A percentile compares a stretch with the other conserved stretches of the same genome.
These are phyloP conservation scores for Danio albolineatus DNA, from an alignment of 2,797 vertebrate genomes.

Conservation along the genomic window DNA sequence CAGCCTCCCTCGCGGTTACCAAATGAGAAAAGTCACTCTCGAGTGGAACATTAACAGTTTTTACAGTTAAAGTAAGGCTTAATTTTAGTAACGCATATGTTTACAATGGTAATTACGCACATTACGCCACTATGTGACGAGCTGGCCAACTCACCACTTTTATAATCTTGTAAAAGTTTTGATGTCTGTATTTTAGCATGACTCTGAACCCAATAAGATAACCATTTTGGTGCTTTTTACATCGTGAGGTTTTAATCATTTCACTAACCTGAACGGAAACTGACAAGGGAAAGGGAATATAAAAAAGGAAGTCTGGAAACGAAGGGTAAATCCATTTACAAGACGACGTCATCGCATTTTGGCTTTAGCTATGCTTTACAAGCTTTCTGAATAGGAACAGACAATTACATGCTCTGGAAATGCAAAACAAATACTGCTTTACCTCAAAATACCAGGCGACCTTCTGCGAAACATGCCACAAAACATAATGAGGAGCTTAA, in stretches of 20 bases:
- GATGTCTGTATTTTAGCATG: constrained; percentile 74
- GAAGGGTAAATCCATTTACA: constrained; percentile 75
- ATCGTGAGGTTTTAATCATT: constrained; percentile 61
- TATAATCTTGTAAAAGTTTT: constrained; percentile 58
- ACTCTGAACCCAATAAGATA: constrained; percentile 46
- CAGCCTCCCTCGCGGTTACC: constrained; percentile 51
- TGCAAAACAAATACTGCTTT: constrained; percentile 71
- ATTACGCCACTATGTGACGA: constrained; percentile 57
- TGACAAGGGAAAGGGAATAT: constrained; percentile 63
- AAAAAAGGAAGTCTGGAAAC: constrained; percentile 60
- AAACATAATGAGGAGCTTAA: constrained; percentile 20
- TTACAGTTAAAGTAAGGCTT: constrained; percentile 62
- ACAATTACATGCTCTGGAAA: constrained; percentile 75
- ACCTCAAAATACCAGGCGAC: constrained; percentile 56
- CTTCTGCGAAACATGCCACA: constrained; percentile 24
- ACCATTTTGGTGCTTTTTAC: constrained; percentile 57
- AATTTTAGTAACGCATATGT: constrained; percentile 68
- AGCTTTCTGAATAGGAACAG: constrained; percentile 68
- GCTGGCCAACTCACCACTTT: constrained; percentile 62
- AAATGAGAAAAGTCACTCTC: constrained; percentile 59
- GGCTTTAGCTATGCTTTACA: constrained; percentile 70
- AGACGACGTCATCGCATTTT: constrained; percentile 72
- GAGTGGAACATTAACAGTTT: constrained; percentile 61
- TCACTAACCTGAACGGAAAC: constrained; percentile 72
- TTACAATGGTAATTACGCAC: constrained; percentile 66